Evolutionary conservation across 2,888 invertebrate species (phyloP), one percentile per base, ranked within the genome.

Genomic region (Branchipolynoe longqiensis): DNA sequence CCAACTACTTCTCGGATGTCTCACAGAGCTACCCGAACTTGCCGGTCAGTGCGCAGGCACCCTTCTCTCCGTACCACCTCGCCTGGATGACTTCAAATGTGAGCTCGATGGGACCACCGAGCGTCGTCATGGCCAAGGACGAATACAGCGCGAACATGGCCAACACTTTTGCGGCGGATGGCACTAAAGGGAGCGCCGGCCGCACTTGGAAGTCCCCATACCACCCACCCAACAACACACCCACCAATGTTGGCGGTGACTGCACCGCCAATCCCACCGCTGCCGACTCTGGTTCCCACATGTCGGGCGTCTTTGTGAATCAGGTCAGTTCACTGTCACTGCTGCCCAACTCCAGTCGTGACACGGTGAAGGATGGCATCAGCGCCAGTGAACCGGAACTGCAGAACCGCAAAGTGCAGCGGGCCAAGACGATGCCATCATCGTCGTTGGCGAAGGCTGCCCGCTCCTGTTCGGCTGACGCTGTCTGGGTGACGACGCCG

Each of bases 151-250:
- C 56, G 54, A 64, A 48, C n/a, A 33, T 22, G 4, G 22, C 36
- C 1, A 12, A 33, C 69, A 38, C 18, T 0, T 33, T 12, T 0
- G 12, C 0, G 31, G 82, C 58, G 31, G 86, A 18, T 58, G 78
- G 18, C 86, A 86, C 38, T 88, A n/a, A n/a, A n/a, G 88, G 12
- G 82, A 82, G n/a, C 83, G 41, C 3, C 18, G 54, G 33, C 59
- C 64, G 48, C 38, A 3, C 84, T 12, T 86, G 59, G 22, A 89
- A 87, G 48, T 91, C 90, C 0, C 90, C 90, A 0, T 90, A 89
- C 73, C 89, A 86, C 73, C 90, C 90, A 3, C 88, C 90, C 86
- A 88, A 90, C 87, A 91, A 90, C 86, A 91, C 91, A 0, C 91
- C 90, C 0, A 90, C 89, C 14, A 90, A 88, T 3, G n/a, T n/a